Percentiles rank a stretch among this genome's conserved stretches.
Evolutionary conservation across 2,113 vertebrate genomes (phyloP).

Genomic region (Cyprinodon variegatus): DNA sequence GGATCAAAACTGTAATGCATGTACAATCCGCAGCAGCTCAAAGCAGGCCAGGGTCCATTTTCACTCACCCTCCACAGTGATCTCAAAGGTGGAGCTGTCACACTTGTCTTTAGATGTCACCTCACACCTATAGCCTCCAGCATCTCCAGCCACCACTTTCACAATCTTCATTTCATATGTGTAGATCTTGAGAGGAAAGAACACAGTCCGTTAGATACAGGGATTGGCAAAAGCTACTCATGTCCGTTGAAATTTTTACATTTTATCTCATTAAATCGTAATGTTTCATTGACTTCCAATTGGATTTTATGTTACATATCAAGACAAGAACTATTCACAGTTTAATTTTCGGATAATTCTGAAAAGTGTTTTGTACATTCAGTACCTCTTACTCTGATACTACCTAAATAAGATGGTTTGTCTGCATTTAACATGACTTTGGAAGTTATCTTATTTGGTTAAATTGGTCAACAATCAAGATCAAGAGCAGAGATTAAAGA

Average conservation of each 20-base stretch:
- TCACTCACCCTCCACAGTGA: constrained; percentile 84
- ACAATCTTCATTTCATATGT: constrained; percentile 84
- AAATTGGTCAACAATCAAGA: too few relatives aligned
- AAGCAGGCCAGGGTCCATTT: constrained; percentile 8
- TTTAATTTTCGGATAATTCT: not conserved
- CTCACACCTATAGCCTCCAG: constrained; percentile 88
- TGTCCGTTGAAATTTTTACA: not conserved
- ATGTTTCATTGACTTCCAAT: too few relatives aligned
- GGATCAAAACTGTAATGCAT: constrained; percentile 36
- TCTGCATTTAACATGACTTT: too few relatives aligned
- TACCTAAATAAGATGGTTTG: too few relatives aligned
- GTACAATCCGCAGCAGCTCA: constrained; percentile 23
- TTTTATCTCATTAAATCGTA: not conserved
- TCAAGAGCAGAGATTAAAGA: too few relatives aligned
- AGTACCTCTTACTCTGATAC: too few relatives aligned
- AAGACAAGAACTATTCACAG: too few relatives aligned
- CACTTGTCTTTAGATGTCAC: constrained; percentile 87
- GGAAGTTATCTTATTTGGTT: too few relatives aligned
- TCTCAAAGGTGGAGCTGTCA: constrained; percentile 86
- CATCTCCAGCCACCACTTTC: constrained; percentile 81
- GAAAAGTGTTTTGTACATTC: too few relatives aligned
- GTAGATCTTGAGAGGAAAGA: constrained; percentile 79
- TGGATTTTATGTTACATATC: too few relatives aligned
- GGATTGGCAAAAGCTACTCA: not conserved
- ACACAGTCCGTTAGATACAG: not conserved